Evolutionary conservation across 2,797 vertebrate genomes (phyloP).

Genomic region (Spinus olivaceus): DNA sequence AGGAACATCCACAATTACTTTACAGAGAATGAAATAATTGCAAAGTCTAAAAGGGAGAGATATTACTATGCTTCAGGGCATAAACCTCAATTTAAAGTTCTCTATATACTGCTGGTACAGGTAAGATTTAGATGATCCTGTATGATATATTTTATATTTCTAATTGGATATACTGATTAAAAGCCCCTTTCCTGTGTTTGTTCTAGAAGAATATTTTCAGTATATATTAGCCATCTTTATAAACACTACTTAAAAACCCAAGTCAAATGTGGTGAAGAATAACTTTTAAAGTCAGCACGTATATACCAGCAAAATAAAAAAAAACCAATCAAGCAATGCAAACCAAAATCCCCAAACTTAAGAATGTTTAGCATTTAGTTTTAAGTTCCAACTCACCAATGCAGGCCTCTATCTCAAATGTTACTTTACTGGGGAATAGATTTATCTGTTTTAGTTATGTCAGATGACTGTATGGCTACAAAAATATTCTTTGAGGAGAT

Average conservation of each 20-base stretch:
- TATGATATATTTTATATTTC: not conserved
- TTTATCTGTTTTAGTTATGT: not conserved
- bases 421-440: not conserved
- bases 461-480: not conserved
- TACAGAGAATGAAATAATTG: not conserved
- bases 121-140: not conserved
- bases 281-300: not conserved
- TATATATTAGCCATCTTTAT: not conserved
- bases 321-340: not conserved
- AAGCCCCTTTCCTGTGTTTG: not conserved
- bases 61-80: not conserved
- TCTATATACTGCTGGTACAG: not conserved
- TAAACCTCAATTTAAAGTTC: not conserved
- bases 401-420: not conserved
- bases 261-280: not conserved
- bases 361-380: not conserved
- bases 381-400: not conserved
- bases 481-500: constrained; percentile 19
- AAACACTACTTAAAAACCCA: not conserved
- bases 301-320: not conserved
- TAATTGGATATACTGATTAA: not conserved
- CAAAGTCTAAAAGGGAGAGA: not conserved
- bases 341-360: not conserved
- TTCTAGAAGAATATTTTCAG: not conserved
- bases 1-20: not conserved